These are phyloP conservation scores for Phalera bucephala DNA, from an alignment of 2,888 invertebrate genomes.

Conservation along the genomic window DNA sequence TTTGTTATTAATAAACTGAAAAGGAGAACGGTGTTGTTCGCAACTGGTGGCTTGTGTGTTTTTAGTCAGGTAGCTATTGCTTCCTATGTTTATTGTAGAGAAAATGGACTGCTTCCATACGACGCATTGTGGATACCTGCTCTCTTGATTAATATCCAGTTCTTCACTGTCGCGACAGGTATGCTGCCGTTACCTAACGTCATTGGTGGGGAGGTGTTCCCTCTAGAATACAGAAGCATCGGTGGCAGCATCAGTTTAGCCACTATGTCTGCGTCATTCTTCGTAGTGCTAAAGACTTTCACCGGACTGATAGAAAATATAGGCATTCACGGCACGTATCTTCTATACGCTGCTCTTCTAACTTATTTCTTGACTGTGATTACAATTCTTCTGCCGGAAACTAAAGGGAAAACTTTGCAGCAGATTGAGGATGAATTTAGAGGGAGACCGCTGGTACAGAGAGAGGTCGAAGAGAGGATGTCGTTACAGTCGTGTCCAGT, in stretches of 20 bases:
- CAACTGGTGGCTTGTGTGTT: slow-evolving; percentile 82
- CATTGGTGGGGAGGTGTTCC: slow-evolving; percentile 87
- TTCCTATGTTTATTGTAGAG: slow-evolving; percentile 54
- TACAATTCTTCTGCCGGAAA: slow-evolving; percentile 84
- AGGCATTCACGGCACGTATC: slow-evolving; percentile 82
- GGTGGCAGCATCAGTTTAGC: slow-evolving; percentile 84
- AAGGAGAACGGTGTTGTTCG: slow-evolving; percentile 82
- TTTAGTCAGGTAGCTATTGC: slow-evolving; percentile 79
- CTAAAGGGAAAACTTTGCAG: slow-evolving; percentile 84
- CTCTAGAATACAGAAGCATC: slow-evolving; percentile 81
- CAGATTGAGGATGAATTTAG: slow-evolving; percentile 84
- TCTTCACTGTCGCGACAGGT: slow-evolving; percentile 81
- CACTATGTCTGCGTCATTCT: slow-evolving; percentile 81
- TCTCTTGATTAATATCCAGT: slow-evolving; percentile 76
- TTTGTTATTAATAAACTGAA: slow-evolving; percentile 82
- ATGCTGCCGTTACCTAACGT: slow-evolving; percentile 86
- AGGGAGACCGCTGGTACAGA: slow-evolving; percentile 45
- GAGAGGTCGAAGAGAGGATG: slow-evolving; percentile 47
- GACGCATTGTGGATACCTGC: slow-evolving; percentile 69
- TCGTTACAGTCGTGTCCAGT: slow-evolving; percentile 49
- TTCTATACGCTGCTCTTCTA: slow-evolving; percentile 78
- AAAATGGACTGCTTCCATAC: slow-evolving; percentile 37
- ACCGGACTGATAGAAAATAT: slow-evolving; percentile 73
- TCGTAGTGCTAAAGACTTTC: slow-evolving; percentile 84
- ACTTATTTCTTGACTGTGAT: slow-evolving; percentile 78